Evolutionary conservation across 2,113 vertebrate species (phyloP).

Genomic region (Channa argus): DNA sequence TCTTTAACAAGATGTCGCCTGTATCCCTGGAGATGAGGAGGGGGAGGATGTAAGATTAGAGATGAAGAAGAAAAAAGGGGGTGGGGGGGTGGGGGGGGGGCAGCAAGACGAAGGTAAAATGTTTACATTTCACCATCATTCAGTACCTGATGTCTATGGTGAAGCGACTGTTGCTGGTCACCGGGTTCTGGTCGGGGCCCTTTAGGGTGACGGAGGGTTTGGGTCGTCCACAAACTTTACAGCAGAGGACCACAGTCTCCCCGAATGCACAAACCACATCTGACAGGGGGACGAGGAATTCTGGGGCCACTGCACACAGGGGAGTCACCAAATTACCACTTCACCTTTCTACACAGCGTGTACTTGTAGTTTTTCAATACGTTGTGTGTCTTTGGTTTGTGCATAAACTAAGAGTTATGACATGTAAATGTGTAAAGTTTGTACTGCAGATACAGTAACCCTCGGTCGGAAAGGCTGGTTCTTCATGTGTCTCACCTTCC

Average conservation of each 20-base stretch:
- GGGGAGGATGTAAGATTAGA: too few species aligned
- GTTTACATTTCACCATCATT: fast-evolving
- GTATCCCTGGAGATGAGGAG: slow-evolving; percentile 86
- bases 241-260: slow-evolving; percentile 93
- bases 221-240: slow-evolving; percentile 95
- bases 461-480: neutral
- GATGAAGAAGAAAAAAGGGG: too few species aligned
- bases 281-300: slow-evolving; percentile 93
- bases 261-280: slow-evolving; percentile 95
- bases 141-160: slow-evolving; percentile 84
- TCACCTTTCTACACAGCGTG: too few species aligned
- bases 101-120: neutral
- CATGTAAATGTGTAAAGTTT: too few species aligned
- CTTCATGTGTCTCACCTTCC: slow-evolving; percentile 87
- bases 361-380: too few species aligned
- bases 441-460: too few species aligned
- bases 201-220: slow-evolving; percentile 93
- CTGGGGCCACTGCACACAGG: slow-evolving; percentile 89
- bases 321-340: neutral
- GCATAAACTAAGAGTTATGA: too few species aligned
- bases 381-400: too few species aligned
- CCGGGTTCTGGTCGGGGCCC: slow-evolving; percentile 93
- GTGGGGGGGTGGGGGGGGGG: neutral
- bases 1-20: slow-evolving; percentile 93
- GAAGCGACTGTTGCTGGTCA: slow-evolving; percentile 90